phyloP scores from a whole-genome alignment of 2,113 vertebrate species.

The Peromyscus maniculatus region DNA sequence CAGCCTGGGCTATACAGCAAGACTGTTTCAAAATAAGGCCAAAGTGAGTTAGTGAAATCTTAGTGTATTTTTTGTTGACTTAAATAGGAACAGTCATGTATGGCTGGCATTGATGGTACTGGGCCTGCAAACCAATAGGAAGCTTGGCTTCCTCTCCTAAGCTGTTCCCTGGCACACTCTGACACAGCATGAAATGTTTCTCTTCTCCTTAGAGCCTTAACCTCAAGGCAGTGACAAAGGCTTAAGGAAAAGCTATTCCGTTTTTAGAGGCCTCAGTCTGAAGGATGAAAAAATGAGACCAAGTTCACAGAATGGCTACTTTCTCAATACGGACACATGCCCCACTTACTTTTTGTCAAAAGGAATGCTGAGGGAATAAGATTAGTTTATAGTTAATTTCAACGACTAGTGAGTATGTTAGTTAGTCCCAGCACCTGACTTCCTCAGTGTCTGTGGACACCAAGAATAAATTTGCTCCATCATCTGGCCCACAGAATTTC shows the following conservation, averaged over 20 bases:
- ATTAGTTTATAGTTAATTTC: constrained; percentile 7
- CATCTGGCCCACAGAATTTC: background rate
- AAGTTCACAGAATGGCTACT: background rate
- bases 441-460: background rate
- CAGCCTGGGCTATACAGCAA: background rate
- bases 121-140: background rate
- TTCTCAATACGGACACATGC: background rate
- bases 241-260: background rate
- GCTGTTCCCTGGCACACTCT: constrained; percentile 42
- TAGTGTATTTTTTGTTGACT: background rate
- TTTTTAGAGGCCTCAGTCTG: background rate
- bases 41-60: background rate
- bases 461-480: background rate
- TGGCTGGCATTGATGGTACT: background rate
- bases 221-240: background rate
- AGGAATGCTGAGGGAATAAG: background rate
- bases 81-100: background rate
- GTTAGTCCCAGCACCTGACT: background rate
- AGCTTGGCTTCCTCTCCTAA: background rate
- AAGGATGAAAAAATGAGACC: background rate
- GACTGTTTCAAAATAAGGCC: background rate
- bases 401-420: background rate
- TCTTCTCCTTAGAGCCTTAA: background rate
- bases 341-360: background rate
- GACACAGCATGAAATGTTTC: background rate